Evolutionary conservation across 2,797 vertebrate species (phyloP).

Genomic region (Erpetoichthys calabaricus): DNA sequence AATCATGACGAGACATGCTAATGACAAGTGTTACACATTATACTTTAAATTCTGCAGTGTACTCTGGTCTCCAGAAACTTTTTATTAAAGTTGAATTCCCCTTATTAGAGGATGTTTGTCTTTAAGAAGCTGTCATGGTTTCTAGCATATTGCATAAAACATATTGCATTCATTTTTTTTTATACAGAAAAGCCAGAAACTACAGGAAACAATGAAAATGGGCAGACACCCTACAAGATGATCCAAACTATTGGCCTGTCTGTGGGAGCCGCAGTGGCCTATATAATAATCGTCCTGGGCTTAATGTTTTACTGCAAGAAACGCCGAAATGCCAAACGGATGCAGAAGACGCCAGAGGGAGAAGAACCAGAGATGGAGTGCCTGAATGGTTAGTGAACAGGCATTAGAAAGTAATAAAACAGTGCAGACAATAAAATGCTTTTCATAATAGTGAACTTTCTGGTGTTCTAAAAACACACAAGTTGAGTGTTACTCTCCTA

Average conservation of each 20-base stretch:
- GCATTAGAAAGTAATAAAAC: not conserved
- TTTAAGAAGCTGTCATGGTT: too few species aligned
- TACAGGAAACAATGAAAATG: slow-evolving; percentile 25
- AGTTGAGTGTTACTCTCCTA: too few species aligned
- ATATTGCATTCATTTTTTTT: not conserved
- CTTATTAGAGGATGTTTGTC: too few species aligned
- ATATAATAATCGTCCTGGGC: slow-evolving; percentile 89
- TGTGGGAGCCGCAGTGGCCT: slow-evolving; percentile 86
- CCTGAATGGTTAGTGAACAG: slow-evolving; percentile 64
- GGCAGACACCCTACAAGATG: slow-evolving; percentile 88
- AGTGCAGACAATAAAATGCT: too few species aligned
- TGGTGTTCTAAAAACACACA: too few species aligned
- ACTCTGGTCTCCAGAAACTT: too few species aligned
- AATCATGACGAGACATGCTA: too few species aligned
- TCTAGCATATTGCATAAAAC: too few species aligned
- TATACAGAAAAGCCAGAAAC: slow-evolving; percentile 64
- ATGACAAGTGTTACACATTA: too few species aligned
- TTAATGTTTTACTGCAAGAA: slow-evolving; percentile 99
- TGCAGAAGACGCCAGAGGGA: slow-evolving; percentile 71
- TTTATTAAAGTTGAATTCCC: too few species aligned
- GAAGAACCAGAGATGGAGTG: slow-evolving; percentile 95
- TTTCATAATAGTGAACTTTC: too few species aligned
- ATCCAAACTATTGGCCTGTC: slow-evolving; percentile 95
- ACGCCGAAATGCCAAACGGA: slow-evolving; percentile 75
- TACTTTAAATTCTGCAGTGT: too few species aligned